Base-by-base conservation (phyloP, 2,797 vertebrate species). In the Pogonophryne albipinna region DNA sequence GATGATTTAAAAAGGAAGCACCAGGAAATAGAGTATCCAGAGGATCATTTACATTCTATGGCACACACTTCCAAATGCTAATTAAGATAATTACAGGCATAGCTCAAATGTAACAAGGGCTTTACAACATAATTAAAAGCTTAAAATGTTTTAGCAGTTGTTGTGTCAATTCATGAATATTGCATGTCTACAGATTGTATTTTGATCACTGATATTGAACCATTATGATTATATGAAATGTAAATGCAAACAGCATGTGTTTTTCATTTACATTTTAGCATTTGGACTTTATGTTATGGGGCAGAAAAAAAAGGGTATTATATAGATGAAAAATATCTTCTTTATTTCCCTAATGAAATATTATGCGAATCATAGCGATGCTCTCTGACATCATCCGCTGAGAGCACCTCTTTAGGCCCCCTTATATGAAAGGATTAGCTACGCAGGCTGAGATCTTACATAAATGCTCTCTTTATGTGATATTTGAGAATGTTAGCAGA, bases 401-500 rank as follows among this genome's bases (percentile, higher is more conserved):
- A 52, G 12, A 53, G 27, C 34, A 20, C 34, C 50, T 66, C 44
- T 51, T 14, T n/a, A 68, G 66, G 71, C 71, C 63, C 61, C 59
- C 27, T 74, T 44, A 38, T 38, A 42, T 67, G 75, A 78, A 62
- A 49, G 13, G 66, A 53, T 74, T 73, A 65, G 0, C 47, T 14
- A 9, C 23, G 20, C 8, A 62, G 50, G 7, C 45, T 70, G 60
- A 20, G 51, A 27, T 38, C 56, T 42, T 66, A 56, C 53, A 56
- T 34, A 14, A 52, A 16, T 63, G n/a, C 8, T 73, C 55, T 44
- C 68, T 73, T 10, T 66, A 27, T 85, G 19, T 76, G 47, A 85
- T 85, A 80, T 87, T 79, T 78, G 13, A 72, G 55, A 50, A 45
- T 50, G 47, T 60, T 66, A 66, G 55, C 53, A 66, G 65, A 78